A percentile compares a stretch with the other conserved stretches of the same genome.
These are phyloP conservation scores for Melozone crissalis DNA, from an alignment of 2,113 vertebrate species.

Conservation along the genomic window DNA sequence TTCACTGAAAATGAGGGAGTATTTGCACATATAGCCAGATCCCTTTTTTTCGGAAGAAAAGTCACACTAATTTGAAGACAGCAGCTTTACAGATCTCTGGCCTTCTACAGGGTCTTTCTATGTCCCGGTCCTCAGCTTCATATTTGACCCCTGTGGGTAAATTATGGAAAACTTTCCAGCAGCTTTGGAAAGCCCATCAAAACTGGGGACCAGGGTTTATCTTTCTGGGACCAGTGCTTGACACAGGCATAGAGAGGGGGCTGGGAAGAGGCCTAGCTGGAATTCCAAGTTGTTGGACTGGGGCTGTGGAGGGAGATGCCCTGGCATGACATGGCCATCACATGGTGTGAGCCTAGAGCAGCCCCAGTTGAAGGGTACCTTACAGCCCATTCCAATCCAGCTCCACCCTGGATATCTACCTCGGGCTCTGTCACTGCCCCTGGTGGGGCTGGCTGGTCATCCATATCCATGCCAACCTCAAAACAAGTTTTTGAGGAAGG, in stretches of 20 bases:
- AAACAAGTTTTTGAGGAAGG: not conserved
- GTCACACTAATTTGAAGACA: not conserved
- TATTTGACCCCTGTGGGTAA: not conserved
- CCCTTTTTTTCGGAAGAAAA: not conserved
- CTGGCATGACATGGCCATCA: accelerated
- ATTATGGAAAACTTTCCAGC: not conserved
- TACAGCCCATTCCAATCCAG: not conserved
- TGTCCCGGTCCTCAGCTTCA: not conserved
- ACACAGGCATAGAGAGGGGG: not conserved
- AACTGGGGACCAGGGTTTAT: not conserved
- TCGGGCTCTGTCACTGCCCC: not conserved
- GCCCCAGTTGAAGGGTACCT: accelerated
- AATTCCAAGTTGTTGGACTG: not conserved
- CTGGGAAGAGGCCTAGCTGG: not conserved
- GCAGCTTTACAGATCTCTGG: not conserved
- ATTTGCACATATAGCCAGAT: not conserved
- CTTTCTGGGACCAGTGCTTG: not conserved
- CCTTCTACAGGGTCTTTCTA: not conserved
- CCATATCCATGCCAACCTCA: not conserved
- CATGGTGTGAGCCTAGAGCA: not conserved
- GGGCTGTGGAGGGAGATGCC: not conserved
- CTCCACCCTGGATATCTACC: not conserved
- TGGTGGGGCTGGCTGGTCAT: not conserved
- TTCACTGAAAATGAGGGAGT: not conserved
- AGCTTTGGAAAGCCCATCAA: not conserved